Base-by-base conservation (phyloP, 2,797 vertebrate genomes). In the Coregonus sp. region DNA sequence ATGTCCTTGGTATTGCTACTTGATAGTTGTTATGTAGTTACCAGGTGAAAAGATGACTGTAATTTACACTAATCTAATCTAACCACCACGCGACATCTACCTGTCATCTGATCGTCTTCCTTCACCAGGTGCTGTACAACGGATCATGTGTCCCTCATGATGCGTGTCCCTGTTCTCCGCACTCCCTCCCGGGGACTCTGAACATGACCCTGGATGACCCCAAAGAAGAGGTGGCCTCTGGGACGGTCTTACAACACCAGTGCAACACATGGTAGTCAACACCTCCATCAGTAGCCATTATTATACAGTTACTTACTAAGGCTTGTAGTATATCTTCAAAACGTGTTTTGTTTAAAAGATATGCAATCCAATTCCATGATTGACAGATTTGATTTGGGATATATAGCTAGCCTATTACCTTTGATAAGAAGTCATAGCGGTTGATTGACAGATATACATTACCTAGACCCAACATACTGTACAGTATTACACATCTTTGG, bases 181-280 rank as follows among this genome's bases (percentile, higher is more conserved):
- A 91, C 15, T 91, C 91, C 4, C 82, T 92, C 3, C 82, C 87
- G 0, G 88, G 76, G 77, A 88, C 82, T n/a, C 89, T 78, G 77
- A 95, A 93, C n/a, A 31, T 89, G 54, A 92, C 92, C n/a, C 40
- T 77, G 4, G 90, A 91, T 5, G 89, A 90, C 70, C 86, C 59
- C 73, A 51, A 69, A 0, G 81, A 75, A 47, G 85, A 92, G 67
- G 66, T 95, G 56, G 80, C 89, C 0, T 84, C 95, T 0, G 95
- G 95, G 77, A 90, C 90, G 0, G 40, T 88, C 33, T 1, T 96
- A 2, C 88, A 85, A 74, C 79, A 92, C 51, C 90, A 91, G 75
- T 98, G 97, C 87, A 96, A 95, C 87, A 90, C 73, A 75, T 98
- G 96, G 97, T 98, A 88, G 89, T 85, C 20, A 68, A 18, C 16